These are phyloP conservation scores for Urophycis tenuis DNA, from an alignment of 2,797 vertebrate species.

Conservation along the genomic window DNA sequence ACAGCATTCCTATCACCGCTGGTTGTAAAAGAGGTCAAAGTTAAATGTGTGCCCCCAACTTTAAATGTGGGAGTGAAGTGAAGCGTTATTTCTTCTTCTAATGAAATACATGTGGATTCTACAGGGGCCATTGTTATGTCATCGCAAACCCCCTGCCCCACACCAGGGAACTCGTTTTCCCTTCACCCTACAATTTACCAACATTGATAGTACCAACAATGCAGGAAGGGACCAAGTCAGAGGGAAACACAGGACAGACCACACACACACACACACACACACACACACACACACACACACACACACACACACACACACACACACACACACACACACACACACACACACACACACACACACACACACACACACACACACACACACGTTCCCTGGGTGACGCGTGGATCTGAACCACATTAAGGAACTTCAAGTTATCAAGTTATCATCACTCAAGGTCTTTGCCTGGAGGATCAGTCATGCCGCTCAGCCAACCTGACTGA, in stretches of 20 bases:
- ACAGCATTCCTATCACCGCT: neutral
- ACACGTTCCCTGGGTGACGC: neutral
- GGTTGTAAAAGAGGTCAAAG: neutral
- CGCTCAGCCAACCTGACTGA: neutral
- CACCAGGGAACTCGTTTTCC: neutral
- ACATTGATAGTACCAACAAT: too few relatives aligned
- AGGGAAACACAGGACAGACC: too few relatives aligned
- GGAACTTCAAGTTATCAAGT: neutral
- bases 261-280: too few relatives aligned
- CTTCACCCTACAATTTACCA: neutral
- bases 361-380: conserved; percentile 12
- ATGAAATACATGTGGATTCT: neutral
- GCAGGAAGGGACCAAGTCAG: too few relatives aligned
- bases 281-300: neutral
- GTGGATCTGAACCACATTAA: neutral
- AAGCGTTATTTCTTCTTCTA: neutral
- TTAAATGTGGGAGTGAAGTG: neutral
- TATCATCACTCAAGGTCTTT: neutral
- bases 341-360: neutral
- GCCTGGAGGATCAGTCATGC: neutral
- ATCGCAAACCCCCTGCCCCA: neutral
- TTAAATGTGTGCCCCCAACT: neutral
- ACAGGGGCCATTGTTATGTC: neutral
- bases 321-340: neutral
- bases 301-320: conserved; percentile 3